Evolutionary conservation across 2,888 invertebrate species (phyloP).

Genomic region (Habroteleia sp.): DNA sequence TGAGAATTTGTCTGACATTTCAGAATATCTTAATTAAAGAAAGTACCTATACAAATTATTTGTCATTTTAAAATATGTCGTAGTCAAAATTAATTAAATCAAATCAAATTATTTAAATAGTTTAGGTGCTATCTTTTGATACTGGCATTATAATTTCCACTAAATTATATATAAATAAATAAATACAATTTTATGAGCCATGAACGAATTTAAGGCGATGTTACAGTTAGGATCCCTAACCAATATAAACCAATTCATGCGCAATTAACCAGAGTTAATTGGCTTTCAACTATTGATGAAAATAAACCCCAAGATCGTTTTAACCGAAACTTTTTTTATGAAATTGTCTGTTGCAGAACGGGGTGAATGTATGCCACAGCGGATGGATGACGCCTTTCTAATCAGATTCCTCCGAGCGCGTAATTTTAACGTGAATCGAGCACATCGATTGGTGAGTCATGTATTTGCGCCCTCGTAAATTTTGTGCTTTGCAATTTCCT

Average conservation of each 20-base stretch:
- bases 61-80: too few relatives aligned
- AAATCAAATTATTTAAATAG: too few relatives aligned
- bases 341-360: constrained; percentile 83
- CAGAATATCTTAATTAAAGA: too few relatives aligned
- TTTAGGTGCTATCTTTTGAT: too few relatives aligned
- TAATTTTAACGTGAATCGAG: constrained; percentile 86
- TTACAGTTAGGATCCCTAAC: constrained; percentile 7
- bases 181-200: constrained; percentile 4
- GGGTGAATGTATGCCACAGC: constrained; percentile 88
- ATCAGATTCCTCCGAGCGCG: constrained; percentile 89
- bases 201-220: too few relatives aligned
- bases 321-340: constrained; percentile 7
- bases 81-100: too few relatives aligned
- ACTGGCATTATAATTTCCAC: background rate
- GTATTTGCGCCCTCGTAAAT: constrained; percentile 44
- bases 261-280: background rate
- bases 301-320: background rate
- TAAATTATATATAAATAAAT: background rate
- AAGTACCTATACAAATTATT: too few relatives aligned
- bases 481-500: constrained; percentile 50
- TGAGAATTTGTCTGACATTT: too few relatives aligned
- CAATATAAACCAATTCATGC: constrained; percentile 10
- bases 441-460: constrained; percentile 87
- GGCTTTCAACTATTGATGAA: background rate
- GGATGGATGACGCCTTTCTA: constrained; percentile 89